Base-by-base conservation (phyloP, 2,888 invertebrate genomes). In the Mythimna impura region DNA sequence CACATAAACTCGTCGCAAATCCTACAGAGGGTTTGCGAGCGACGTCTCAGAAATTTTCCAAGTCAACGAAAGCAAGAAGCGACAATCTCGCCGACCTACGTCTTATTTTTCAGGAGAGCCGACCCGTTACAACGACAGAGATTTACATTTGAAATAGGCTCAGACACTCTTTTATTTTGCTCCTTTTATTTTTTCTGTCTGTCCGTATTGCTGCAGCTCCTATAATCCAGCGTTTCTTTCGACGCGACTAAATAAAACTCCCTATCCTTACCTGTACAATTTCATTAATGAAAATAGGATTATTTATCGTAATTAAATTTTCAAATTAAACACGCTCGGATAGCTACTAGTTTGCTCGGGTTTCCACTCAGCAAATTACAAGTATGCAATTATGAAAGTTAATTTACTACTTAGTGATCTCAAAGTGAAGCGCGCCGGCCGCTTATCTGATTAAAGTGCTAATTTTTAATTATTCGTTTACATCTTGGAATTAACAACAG, bases 131-230 rank as follows among this genome's bases (percentile, higher is more conserved):
- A 92, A 90, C 92, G 93, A 88, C 92, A 90, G 90, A 93, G 93
- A 95, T 95, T 95, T 95, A 94, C 94, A 94, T 95, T 94, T 92
- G 92, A 93, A 94, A 93, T 93, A 92, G 92, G 92, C 92, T 89
- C 91, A 91, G 90, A 89, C 89, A 89, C 91, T 91, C 90, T 93
- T 93, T 93, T 93, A 93, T 94, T 93, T 91, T 85, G 86, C 84
- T 88, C 78, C 85, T 90, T 91, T 93, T 89, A 90, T 93, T 92
- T 76, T 91, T 91, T 90, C 76, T 88, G 83, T 86, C 85, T 84
- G 81, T 87, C 87, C 73, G 84, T 88, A 86, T 87, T 73, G 83
- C 81, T 84, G 88, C 85, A 85, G 74, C 76, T 80, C 72, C 61
- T 57, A 65, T 76, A 76, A 82, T 73, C 82, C 78, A 65, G 76